Base-by-base conservation (phyloP, 2,797 vertebrate genomes). In the Apogon talboti region DNA sequence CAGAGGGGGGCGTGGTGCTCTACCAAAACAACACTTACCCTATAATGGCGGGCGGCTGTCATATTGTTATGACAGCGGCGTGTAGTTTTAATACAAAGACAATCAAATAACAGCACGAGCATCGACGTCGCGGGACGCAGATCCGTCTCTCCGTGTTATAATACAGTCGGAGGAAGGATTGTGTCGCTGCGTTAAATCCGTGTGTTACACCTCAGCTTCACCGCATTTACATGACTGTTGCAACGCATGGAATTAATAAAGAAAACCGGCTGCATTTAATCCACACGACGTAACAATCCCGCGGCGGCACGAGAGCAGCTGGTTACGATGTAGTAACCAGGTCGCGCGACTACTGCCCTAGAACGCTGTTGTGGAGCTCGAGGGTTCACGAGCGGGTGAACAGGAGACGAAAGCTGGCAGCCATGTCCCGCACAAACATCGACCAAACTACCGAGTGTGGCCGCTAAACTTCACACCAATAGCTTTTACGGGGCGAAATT, bases 31-130 rank as follows among this genome's bases (percentile, higher is more conserved):
- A 90, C 90, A 77, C 85, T 89, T 78, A 54, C 55, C 87, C 83
- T 56, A 89, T 91, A 91, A 92, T 92, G 89, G 91, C 89, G 90
- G 91, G 85, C 84, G 90, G 73, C 81, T 88, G 89, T 91, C 88
- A 91, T 81, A 53, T 69, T 86, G 85, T 79, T 84, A 77, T 90
- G 83, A 90, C 87, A 88, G 78, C 76, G 21, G 62, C 76, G 50
- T 70, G 76, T 37, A 75, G 59, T 74, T 76, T 76, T 24, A 71
- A 51, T n/a, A 45, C 50, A 13, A 69, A 42, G 43, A 9, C 4
- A 12, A 30, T 19, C 0, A 6, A 13, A 40, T 28, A 28, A 11
- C 16, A 9, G n/a, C 1, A 57, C 3, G 4, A 7, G 21, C 6
- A 49, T 13, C 9, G 0, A 7, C 11, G n/a, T n/a, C n/a, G n/a